Base-by-base conservation (phyloP, 2,797 vertebrate species). In the Gymnocypris eckloni region DNA sequence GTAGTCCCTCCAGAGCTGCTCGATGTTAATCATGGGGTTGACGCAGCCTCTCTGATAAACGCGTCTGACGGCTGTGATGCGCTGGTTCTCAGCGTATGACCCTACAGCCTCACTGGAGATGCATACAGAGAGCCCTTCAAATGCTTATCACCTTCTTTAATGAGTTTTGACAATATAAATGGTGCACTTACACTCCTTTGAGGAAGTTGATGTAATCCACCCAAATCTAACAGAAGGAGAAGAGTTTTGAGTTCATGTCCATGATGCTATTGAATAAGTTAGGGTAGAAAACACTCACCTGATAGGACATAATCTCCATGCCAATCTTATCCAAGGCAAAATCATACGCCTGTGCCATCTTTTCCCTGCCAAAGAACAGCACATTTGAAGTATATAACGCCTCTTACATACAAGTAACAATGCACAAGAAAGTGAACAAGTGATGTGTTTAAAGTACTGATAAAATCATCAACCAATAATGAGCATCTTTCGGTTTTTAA, bases 241-340 rank as follows among this genome's bases (percentile, higher is more conserved):
- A 71, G 70, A 8, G 61, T 50, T 45, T 48, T 0, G 66, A 56
- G 64, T 20, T 20, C 10, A 10, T 22, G 56, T 79, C 3, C 1
- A 6, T 18, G 90, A 82, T 69, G 72, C 0, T 5, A 79, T 3
- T 2, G 56, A 10, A 83, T 28, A 41, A 20, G 6, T 41, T 9
- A 0, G 50, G 50, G 16, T n/a, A 15, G 25, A 43, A 22, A 48
- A 25, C 16, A 10, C 50, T 85, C 96, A 99, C 98, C 97, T 99
- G 98, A 91, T 99, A 99, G 75, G 98, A 99, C 98, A 99, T 99
- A 86, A 99, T 99, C 95, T 99, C 98, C 98, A 99, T 99, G 92
- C 98, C 98, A 90, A 99, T 99, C 96, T 99, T 99, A 95, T 99
- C 98, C 90, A 99, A 94, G 86, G 98, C 98, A 94, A 99, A 99